Conservation (phyloP, 2,113 vertebrate species). For the Asarcornis scutulata region DNA sequence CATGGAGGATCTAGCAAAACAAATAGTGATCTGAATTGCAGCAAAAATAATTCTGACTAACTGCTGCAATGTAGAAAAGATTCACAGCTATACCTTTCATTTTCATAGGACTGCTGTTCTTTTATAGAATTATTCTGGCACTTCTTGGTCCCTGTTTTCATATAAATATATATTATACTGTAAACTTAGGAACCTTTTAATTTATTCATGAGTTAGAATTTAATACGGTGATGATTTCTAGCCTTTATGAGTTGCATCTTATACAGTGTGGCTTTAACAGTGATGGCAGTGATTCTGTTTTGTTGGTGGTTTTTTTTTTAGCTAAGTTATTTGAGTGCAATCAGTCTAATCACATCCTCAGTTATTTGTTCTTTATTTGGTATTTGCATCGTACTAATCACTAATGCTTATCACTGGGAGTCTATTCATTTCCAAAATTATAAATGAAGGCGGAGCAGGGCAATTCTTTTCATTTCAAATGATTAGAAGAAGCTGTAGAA, state of each 20-base stretch:
- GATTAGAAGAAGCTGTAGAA: constrained; percentile 37
- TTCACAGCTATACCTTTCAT: constrained; percentile 62
- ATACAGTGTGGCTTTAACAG: not conserved
- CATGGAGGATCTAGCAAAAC: constrained; percentile 30
- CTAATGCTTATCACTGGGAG: not conserved
- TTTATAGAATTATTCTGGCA: constrained; percentile 71
- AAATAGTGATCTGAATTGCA: constrained; percentile 60
- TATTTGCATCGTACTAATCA: constrained; percentile 22
- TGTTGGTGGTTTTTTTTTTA: constrained; percentile 25
- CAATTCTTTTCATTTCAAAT: constrained; percentile 57
- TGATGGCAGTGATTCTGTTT: not conserved
- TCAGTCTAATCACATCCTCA: constrained; percentile 37
- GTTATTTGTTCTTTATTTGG: constrained; percentile 58
- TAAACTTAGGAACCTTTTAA: constrained; percentile 78
- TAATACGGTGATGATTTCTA: constrained; percentile 76
- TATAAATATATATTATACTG: constrained; percentile 79
- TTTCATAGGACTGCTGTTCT: constrained; percentile 49
- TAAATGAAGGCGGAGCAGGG: constrained; percentile 27
- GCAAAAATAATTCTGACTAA: constrained; percentile 73
- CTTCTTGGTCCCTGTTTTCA: constrained; percentile 73
- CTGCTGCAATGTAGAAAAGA: constrained; percentile 67
- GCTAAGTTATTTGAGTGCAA: constrained; percentile 64
- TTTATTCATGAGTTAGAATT: constrained; percentile 82
- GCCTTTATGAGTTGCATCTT: constrained; percentile 76
- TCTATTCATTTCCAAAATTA: constrained; percentile 45